phyloP scores from a whole-genome alignment of 2,888 invertebrate genomes.

The Shargacucullia verbasci region DNA sequence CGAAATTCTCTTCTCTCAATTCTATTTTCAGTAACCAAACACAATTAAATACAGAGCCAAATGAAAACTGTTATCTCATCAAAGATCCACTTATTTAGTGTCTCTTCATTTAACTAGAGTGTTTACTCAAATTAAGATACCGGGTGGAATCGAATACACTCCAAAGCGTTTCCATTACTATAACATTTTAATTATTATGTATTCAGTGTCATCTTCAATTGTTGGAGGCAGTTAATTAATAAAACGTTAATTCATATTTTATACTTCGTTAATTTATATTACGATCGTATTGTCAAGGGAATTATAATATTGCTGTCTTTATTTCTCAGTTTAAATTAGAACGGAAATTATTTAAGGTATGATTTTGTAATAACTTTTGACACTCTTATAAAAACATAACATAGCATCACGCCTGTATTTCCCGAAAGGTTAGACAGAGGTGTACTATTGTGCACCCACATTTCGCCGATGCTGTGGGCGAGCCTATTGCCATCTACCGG shows the following conservation, averaged over 20 bases:
- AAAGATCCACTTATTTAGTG: conserved; percentile 74
- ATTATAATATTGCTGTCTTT: too few species aligned
- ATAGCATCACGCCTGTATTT: too few species aligned
- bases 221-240: conserved; percentile 28
- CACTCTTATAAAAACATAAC: too few species aligned
- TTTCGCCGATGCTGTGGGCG: too few species aligned
- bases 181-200: conserved; percentile 63
- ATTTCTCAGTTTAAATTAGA: too few species aligned
- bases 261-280: too few species aligned
- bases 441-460: too few species aligned
- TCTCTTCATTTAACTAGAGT: conserved; percentile 79
- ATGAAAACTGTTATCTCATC: conserved; percentile 71
- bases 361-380: too few species aligned
- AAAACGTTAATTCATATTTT: not conserved
- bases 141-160: conserved; percentile 65
- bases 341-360: too few species aligned
- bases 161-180: conserved; percentile 52
- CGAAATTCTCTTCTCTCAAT: conserved; percentile 51
- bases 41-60: conserved; percentile 71
- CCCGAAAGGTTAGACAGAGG: too few species aligned
- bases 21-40: conserved; percentile 66
- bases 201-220: conserved; percentile 30
- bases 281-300: too few species aligned
- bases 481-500: too few species aligned
- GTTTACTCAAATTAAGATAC: conserved; percentile 84